Evolutionary conservation across 1,140 invertebrate species (phyloP), one percentile per base, ranked within the genome.

Genomic region (Papilio aristodemus): DNA sequence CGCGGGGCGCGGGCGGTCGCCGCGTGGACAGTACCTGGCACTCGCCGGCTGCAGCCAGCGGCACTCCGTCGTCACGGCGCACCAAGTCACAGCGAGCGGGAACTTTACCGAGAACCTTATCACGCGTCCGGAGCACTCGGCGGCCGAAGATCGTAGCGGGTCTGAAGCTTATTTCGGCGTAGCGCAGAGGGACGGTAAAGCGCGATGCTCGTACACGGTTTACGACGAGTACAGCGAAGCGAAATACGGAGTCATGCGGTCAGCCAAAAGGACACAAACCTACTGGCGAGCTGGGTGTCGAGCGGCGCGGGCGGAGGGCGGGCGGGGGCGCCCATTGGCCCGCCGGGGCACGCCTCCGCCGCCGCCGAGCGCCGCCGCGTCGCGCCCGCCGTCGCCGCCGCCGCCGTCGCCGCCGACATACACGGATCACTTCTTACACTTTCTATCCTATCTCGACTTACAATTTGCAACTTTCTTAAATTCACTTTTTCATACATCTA

Each of bases 251-350:
- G 91, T 91, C 90, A 91, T 92, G 91, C 91, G 91, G 91, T 92
- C 91, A 92, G 90, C 91, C 90, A 90, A 91, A 91, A 90, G 90
- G 90, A 92, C 90, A 88, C 89, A 91, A 91, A 92, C 91, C 91
- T 92, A 92, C 91, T 92, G 91, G 86, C 84, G 79, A 78, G 80
- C 84, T 83, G 83, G 83, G 84, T 85, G 86, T 81, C 71, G 77
- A 77, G 62, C 60, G 71, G 77, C 73, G 80, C 72, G 77, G 81
- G 76, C 80, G 83, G 81, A 82, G 79, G 84, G 80, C 80, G 84
- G 85, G 84, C 78, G 86, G 83, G 79, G 81, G 66, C 85, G 78
- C 86, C 84, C 80, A 85, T 87, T 88, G 88, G 86, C 84, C 81
- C 86, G 83, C 79, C 80, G 75, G 80, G 87, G 85, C 83, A 84